Evolutionary conservation across 1,140 invertebrate genomes (phyloP).

Genomic region (Heliothis virescens): DNA sequence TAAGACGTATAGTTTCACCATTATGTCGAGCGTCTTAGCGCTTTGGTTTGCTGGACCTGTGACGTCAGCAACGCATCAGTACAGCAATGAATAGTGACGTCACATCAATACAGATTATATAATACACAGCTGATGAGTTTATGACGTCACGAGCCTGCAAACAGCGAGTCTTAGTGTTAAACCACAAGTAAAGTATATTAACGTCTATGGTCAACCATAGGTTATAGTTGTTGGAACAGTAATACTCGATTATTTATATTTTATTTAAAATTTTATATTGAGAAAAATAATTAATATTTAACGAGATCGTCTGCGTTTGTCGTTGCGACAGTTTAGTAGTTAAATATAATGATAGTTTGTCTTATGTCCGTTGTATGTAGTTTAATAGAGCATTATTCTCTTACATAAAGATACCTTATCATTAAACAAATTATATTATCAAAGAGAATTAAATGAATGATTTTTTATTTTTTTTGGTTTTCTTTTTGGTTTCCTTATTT

Average conservation of each 20-base stretch:
- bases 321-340: slow-evolving; percentile 74
- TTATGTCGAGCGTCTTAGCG: slow-evolving; percentile 54
- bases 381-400: slow-evolving; percentile 81
- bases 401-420: slow-evolving; percentile 73
- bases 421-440: slow-evolving; percentile 78
- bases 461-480: slow-evolving; percentile 78
- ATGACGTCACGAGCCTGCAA: slow-evolving; percentile 40
- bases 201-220: slow-evolving; percentile 80
- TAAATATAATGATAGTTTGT: slow-evolving; percentile 70
- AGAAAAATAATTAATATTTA: slow-evolving; percentile 58
- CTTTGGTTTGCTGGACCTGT: slow-evolving; percentile 4
- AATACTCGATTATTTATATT: slow-evolving; percentile 86
- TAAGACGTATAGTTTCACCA: slow-evolving; percentile 66
- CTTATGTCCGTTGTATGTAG: slow-evolving; percentile 81
- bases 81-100: neutral
- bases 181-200: slow-evolving; percentile 74
- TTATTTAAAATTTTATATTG: slow-evolving; percentile 73
- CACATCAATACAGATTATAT: slow-evolving; percentile 4
- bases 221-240: slow-evolving; percentile 82
- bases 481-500: slow-evolving; percentile 68
- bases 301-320: slow-evolving; percentile 72
- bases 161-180: slow-evolving; percentile 68
- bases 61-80: slow-evolving; percentile 8
- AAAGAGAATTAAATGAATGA: slow-evolving; percentile 83
- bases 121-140: neutral